Conservation (phyloP, 2,113 vertebrate species). For the Bos indicus region DNA sequence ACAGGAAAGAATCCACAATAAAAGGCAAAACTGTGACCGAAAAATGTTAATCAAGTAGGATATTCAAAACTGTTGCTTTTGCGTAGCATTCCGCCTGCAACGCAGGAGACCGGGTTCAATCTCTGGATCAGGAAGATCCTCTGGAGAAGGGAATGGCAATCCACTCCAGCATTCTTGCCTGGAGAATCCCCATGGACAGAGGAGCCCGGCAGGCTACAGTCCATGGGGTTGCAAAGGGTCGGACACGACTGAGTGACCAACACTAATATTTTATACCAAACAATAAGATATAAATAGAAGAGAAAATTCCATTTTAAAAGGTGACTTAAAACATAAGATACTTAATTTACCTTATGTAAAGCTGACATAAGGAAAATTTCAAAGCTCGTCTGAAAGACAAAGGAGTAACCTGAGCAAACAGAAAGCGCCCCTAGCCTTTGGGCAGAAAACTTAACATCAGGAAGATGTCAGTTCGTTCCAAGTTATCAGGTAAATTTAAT, state of each 20-base stretch:
- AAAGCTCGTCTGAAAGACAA: background rate
- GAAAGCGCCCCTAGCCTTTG: background rate
- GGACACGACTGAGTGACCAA: background rate
- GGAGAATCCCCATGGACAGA: background rate
- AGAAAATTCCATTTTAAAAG: background rate
- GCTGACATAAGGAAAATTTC: background rate
- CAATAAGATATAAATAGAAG: background rate
- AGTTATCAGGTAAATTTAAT: background rate
- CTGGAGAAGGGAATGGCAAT: background rate
- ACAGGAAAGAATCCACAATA: background rate
- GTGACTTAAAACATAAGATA: background rate
- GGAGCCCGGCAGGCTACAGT: background rate
- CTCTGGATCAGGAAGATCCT: background rate
- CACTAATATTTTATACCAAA: background rate
- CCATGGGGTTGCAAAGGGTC: background rate
- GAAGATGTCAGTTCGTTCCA: background rate
- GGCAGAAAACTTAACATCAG: background rate
- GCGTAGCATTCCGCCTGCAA: background rate
- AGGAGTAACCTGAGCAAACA: background rate
- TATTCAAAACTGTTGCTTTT: background rate
- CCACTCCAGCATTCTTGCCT: background rate
- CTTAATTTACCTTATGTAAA: background rate
- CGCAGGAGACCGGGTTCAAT: background rate
- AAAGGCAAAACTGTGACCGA: background rate
- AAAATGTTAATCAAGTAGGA: background rate